Evolutionary conservation across 2,113 vertebrate species (phyloP).

Genomic region (Papio anubis): DNA sequence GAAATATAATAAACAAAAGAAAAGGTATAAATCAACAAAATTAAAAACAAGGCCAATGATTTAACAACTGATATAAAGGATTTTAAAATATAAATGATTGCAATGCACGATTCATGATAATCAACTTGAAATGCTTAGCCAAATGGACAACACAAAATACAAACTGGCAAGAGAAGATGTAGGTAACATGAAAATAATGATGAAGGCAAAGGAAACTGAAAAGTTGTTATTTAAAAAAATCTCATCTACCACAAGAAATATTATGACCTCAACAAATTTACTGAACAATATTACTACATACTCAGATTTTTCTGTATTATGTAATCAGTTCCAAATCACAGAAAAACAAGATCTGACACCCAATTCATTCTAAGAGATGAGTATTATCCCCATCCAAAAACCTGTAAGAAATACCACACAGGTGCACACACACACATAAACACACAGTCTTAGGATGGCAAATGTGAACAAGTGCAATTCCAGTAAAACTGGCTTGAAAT

Average conservation of each 20-base stretch:
- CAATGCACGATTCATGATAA: background rate
- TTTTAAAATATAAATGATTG: slow-evolving; percentile 5
- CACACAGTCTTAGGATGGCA: background rate
- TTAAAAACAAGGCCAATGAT: background rate
- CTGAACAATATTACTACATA: background rate
- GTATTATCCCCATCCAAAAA: background rate
- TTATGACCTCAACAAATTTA: background rate
- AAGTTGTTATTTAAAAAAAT: background rate
- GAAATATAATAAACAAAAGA: slow-evolving; percentile 19
- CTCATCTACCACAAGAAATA: background rate
- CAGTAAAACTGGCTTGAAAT: background rate
- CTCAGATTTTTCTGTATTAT: background rate
- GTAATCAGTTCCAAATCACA: background rate
- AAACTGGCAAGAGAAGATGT: background rate
- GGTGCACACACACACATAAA: too few relatives aligned
- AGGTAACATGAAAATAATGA: background rate
- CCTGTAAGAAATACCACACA: background rate
- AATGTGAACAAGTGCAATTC: background rate
- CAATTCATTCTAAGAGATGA: background rate
- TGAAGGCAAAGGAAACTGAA: background rate
- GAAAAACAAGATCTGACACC: background rate
- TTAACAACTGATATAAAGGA: background rate
- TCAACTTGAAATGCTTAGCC: background rate
- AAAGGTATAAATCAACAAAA: slow-evolving; percentile 30
- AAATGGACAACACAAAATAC: background rate